These are phyloP conservation scores for Graptemys geographica DNA, from an alignment of 2,797 vertebrate species.

Conservation along the genomic window DNA sequence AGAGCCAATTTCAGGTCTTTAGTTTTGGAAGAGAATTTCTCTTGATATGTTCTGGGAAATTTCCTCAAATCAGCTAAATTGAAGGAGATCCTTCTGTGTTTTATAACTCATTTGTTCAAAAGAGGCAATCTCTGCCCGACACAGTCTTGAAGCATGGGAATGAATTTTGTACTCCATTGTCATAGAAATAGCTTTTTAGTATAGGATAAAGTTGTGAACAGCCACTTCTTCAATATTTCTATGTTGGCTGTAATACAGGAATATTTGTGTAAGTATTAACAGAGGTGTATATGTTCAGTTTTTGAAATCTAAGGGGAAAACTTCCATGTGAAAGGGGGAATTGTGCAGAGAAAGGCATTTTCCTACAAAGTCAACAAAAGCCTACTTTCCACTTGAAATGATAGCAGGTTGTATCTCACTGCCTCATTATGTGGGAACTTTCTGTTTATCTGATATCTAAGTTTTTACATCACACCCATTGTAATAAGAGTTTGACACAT, in stretches of 20 bases:
- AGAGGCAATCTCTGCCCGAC: conserved; percentile 48
- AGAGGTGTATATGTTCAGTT: neutral
- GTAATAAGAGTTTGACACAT: neutral
- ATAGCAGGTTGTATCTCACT: neutral
- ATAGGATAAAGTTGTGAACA: conserved; percentile 42
- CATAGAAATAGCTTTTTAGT: conserved; percentile 56
- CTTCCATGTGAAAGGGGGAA: neutral
- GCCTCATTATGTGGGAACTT: neutral
- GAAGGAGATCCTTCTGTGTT: conserved; percentile 23
- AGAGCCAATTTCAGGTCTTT: neutral
- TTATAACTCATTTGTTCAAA: conserved; percentile 56
- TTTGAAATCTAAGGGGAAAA: neutral
- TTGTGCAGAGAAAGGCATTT: neutral
- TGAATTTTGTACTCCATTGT: conserved; percentile 66
- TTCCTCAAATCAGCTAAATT: conserved; percentile 51
- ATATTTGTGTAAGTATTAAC: conserved; percentile 56
- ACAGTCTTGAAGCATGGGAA: conserved; percentile 43
- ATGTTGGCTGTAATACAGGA: neutral
- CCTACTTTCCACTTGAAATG: conserved; percentile 33
- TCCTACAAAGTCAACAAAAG: neutral
- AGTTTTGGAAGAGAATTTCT: conserved; percentile 42
- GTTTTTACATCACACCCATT: neutral
- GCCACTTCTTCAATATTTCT: conserved; percentile 27
- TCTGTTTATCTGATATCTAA: neutral
- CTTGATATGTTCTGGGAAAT: conserved; percentile 24